phyloP scores from a whole-genome alignment of 2,888 invertebrate genomes.

The Escarpia spicata region DNA sequence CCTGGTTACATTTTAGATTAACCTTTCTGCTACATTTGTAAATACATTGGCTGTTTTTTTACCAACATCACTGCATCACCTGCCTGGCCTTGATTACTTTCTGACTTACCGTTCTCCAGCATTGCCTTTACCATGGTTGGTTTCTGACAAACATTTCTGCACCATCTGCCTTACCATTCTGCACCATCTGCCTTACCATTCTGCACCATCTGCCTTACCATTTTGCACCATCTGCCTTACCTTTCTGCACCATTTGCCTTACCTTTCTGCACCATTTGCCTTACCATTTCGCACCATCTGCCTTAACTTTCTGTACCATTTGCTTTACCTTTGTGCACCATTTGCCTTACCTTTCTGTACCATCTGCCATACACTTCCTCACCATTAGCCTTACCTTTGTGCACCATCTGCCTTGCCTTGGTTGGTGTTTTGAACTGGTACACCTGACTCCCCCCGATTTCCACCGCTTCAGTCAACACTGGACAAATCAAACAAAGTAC shows the following conservation, averaged over 20 bases:
- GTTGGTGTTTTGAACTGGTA: conserved; percentile 59
- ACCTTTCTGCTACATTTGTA: background rate
- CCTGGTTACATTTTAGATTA: background rate
- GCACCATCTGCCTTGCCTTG: conserved; percentile 55
- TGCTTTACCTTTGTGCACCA: background rate
- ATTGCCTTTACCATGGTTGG: too few species aligned
- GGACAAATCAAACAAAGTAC: background rate
- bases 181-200: too few species aligned
- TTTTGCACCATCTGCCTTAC: conserved; percentile 18
- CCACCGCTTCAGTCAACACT: conserved; percentile 28
- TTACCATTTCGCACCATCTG: conserved; percentile 22
- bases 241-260: too few species aligned
- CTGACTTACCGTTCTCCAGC: too few species aligned
- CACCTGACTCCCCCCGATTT: conserved; percentile 50
- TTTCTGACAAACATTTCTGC: background rate
- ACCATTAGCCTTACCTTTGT: conserved; percentile 45
- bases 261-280: background rate
- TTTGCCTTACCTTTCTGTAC: conserved; percentile 21
- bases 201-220: conserved; percentile 6
- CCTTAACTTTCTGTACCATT: background rate
- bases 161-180: background rate
- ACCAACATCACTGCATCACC: background rate
- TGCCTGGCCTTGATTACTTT: background rate
- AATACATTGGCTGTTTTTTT: background rate
- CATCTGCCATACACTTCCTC: background rate